Evolutionary conservation across 2,113 vertebrate species (phyloP).

Genomic region (Oncorhynchus nerka): DNA sequence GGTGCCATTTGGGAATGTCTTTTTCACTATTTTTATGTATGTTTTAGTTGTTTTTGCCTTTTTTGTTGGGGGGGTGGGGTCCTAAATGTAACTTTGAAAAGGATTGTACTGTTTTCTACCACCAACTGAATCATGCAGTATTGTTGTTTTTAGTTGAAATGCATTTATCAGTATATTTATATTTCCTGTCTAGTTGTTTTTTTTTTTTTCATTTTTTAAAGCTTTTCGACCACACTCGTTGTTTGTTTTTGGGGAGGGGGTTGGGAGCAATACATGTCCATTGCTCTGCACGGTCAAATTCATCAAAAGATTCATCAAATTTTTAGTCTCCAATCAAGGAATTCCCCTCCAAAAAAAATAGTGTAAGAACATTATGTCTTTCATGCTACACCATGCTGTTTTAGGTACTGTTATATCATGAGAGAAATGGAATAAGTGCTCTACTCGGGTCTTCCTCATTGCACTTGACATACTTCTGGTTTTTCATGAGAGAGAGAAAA

Average conservation of each 20-base stretch:
- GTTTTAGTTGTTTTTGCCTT: neutral
- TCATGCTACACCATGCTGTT: conserved; percentile 38
- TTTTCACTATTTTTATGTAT: conserved; percentile 30
- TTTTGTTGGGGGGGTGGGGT: neutral
- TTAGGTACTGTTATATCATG: conserved; percentile 64
- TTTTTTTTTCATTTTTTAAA: conserved; percentile 44
- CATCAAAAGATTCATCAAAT: conserved; percentile 6
- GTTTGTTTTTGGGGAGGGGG: neutral
- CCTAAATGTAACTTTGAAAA: conserved; percentile 4
- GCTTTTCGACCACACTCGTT: conserved; percentile 33
- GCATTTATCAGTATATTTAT: conserved; percentile 69
- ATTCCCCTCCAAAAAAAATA: conserved; percentile 15
- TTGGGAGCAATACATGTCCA: conserved; percentile 32
- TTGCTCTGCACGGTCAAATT: conserved; percentile 9
- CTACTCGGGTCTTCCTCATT: conserved; percentile 43
- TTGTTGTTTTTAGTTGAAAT: conserved; percentile 58
- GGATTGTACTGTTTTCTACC: conserved; percentile 65
- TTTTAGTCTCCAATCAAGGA: conserved; percentile 41
- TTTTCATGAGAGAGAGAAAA: too few relatives aligned
- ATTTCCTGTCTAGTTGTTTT: conserved; percentile 5
- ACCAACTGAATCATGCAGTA: conserved; percentile 61
- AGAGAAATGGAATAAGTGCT: conserved; percentile 48
- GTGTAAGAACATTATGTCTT: conserved; percentile 31
- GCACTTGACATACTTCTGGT: conserved; percentile 52
- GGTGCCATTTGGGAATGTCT: conserved; percentile 46